A percentile compares a stretch with the other conserved stretches of the same genome.
These are phyloP conservation scores for Machaerirhynchus nigripectus DNA, from an alignment of 2,113 vertebrate species.

Conservation along the genomic window DNA sequence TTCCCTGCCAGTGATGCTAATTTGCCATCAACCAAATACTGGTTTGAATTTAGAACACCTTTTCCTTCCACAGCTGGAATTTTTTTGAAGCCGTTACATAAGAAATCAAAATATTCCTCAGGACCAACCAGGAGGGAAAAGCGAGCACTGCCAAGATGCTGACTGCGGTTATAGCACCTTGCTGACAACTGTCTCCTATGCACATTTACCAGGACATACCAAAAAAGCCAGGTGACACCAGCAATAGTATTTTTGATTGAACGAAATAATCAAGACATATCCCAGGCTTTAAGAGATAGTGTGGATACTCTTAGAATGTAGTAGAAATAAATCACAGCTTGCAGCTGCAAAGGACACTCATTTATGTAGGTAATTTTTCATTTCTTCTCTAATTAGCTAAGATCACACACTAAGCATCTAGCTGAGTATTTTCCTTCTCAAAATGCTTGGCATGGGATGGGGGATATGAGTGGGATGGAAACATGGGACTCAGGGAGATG, in stretches of 20 bases:
- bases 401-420: background rate
- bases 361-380: background rate
- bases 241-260: background rate
- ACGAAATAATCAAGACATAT: rapidly evolving
- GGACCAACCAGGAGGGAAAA: background rate
- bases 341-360: background rate
- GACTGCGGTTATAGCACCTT: background rate
- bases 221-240: background rate
- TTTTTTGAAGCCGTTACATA: background rate
- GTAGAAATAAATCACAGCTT: background rate
- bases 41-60: background rate
- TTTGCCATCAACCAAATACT: background rate
- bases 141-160: background rate
- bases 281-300: background rate
- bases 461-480: background rate
- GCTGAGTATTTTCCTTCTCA: background rate
- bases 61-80: background rate
- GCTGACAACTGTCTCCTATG: background rate
- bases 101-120: background rate
- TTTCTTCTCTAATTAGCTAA: background rate
- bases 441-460: background rate
- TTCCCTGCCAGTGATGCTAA: background rate
- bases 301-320: background rate
- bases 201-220: background rate
- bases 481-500: background rate